Base-by-base conservation (phyloP, 2,113 vertebrate genomes). In the Columbina picui region DNA sequence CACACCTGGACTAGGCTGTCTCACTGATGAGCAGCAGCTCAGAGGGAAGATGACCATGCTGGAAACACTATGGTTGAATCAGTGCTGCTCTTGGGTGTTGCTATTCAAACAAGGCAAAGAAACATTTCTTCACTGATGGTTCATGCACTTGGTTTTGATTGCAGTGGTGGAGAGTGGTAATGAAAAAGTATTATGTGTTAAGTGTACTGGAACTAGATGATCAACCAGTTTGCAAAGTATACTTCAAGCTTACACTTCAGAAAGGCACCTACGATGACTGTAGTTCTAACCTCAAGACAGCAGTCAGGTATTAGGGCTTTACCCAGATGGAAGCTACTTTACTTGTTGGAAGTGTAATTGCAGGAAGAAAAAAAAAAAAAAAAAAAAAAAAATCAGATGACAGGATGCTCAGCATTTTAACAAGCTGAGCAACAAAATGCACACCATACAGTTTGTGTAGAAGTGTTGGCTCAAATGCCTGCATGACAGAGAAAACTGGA, bases 1-100 rank as follows among this genome's bases (percentile, higher is more conserved):
- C 59, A 39, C 1, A 47, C 6, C 23, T 36, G 10, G 16, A n/a
- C 27, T 8, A 52, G 29, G 20, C 23, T 69, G 29, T 32, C 63
- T n/a, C 59, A 64, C 15, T 10, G 11, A 84, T 15, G 21, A 84
- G 23, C 14, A 68, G 29, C 18, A 73, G 29, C 22, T 79, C 17
- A 68, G 0, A 67, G 32, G 39, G 52, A 90, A 82, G 14, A 38
- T 1, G 4, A 71, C 32, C 2, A 0, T 4, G 43, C 25, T 63
- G 47, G 22, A 91, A 87, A 74, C 34, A n/a, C 14, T 73, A 30
- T 2, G 22, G 49, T 9, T 22, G 25, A 32, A 75, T 18, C 17
- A 39, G 47, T 59, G 67, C 30, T 34, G 78, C 27, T n/a, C 20
- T 50, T 32, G 17, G 12, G 8, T 59, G 85, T 3, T 63, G 26